A percentile compares a stretch with the other conserved stretches of the same genome.
Evolutionary conservation across 64 coral and sea anemone species (phyloP).

Genomic region (Actinia tenebrosa): DNA sequence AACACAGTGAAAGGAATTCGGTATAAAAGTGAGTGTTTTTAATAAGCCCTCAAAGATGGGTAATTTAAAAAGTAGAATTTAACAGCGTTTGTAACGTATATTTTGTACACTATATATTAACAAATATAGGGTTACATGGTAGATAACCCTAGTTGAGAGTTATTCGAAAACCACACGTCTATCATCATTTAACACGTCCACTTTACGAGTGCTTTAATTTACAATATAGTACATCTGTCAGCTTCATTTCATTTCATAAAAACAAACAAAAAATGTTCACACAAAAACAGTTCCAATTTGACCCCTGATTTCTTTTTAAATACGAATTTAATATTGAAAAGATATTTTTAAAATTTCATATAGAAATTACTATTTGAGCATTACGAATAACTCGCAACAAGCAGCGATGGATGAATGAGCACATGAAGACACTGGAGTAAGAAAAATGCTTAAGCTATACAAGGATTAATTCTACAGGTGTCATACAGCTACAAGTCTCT

Average conservation of each 20-base stretch:
- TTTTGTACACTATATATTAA: constrained; percentile 11
- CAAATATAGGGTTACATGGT: constrained; percentile 5
- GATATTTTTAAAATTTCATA: neutral
- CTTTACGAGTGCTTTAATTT: constrained; percentile 7
- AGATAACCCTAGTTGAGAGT: neutral
- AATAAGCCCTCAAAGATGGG: constrained; percentile 16
- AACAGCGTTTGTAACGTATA: constrained; percentile 8
- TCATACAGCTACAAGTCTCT: neutral
- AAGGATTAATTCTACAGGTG: neutral
- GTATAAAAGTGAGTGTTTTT: constrained; percentile 17
- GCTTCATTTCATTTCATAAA: neutral
- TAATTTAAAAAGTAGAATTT: constrained; percentile 17
- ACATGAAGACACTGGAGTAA: neutral
- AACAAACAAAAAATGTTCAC: neutral
- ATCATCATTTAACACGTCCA: neutral
- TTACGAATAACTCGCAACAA: neutral
- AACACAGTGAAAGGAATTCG: neutral
- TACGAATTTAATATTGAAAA: constrained; percentile 9
- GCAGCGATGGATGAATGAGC: neutral
- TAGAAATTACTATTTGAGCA: constrained; percentile 6
- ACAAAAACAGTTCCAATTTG: neutral
- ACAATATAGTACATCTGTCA: constrained; percentile 1
- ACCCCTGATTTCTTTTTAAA: neutral
- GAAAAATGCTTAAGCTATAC: neutral
- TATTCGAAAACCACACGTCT: neutral